Percentiles rank a stretch among this genome's conserved stretches.
Conservation (phyloP, 2,797 vertebrate species). For the Enteromius unitaeniatus region DNA sequence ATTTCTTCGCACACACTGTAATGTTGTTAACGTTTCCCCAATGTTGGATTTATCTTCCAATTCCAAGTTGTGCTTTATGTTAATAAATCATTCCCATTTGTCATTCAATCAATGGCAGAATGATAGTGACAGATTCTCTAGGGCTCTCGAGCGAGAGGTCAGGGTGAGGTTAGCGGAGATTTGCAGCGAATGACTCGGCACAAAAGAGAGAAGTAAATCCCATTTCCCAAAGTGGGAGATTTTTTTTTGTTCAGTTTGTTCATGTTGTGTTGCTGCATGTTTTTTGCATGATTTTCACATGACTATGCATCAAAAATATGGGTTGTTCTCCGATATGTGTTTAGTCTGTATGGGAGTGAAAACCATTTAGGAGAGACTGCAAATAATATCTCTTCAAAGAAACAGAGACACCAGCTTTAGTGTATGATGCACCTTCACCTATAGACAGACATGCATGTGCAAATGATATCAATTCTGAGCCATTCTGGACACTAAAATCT, state of each 20-base stretch:
- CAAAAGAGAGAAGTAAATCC: not conserved
- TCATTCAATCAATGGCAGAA: not conserved
- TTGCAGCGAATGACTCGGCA: not conserved
- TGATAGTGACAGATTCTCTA: not conserved
- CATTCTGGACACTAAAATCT: constrained; percentile 12
- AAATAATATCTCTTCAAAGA: not conserved
- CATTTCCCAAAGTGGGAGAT: not conserved
- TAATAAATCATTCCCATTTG: not conserved
- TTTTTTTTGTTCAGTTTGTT: constrained; percentile 20
- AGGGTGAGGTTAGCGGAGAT: not conserved
- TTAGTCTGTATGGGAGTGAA: constrained; percentile 11
- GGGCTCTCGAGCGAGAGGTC: not conserved
- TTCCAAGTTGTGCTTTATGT: not conserved
- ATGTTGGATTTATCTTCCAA: not conserved
- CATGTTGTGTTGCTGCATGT: constrained; percentile 60
- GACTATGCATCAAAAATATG: constrained; percentile 31
- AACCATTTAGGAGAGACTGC: not conserved
- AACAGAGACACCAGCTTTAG: constrained; percentile 24
- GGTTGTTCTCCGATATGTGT: constrained; percentile 26
- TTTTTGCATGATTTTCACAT: constrained; percentile 59
- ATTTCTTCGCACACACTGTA: not conserved
- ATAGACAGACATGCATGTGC: constrained; percentile 14
- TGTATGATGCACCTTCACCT: constrained; percentile 11
- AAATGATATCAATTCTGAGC: constrained; percentile 1
- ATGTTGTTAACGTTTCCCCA: not conserved